A percentile compares a stretch with the other conserved stretches of the same genome.
These are phyloP conservation scores for Serinus canaria DNA, from an alignment of 2,113 vertebrate species.

Conservation along the genomic window DNA sequence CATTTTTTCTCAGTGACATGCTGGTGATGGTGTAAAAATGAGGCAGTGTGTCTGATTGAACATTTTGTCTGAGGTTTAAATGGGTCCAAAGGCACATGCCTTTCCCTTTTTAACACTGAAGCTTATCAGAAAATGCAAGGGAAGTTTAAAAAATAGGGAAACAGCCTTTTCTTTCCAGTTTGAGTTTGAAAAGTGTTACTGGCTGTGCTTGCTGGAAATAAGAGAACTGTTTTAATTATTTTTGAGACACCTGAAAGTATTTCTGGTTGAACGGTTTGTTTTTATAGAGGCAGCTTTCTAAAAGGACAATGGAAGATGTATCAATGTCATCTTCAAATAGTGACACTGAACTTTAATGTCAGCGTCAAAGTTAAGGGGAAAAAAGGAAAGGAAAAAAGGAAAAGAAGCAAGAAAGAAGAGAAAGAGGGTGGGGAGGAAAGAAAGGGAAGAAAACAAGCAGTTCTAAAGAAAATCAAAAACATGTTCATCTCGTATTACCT, in stretches of 20 bases:
- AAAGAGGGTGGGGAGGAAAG: background rate
- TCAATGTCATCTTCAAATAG: background rate
- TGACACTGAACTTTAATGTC: background rate
- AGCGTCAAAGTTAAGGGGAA: background rate
- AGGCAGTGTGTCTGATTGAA: conserved; percentile 31
- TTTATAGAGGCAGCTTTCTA: background rate
- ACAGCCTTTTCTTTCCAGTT: background rate
- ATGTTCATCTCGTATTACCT: background rate
- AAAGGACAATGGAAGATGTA: background rate
- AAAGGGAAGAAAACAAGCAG: background rate
- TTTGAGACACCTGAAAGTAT: background rate
- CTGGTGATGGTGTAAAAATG: conserved; percentile 33
- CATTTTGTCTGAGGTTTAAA: conserved; percentile 41
- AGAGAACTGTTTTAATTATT: background rate
- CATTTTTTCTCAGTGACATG: conserved; percentile 47
- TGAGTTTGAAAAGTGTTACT: background rate
- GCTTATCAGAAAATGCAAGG: background rate
- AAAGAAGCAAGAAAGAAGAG: background rate
- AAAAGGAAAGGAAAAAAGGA: background rate
- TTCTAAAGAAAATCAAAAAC: background rate
- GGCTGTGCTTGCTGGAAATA: background rate
- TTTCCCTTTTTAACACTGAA: conserved; percentile 5
- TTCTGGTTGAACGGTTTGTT: background rate
- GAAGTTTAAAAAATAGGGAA: background rate
- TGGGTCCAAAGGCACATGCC: conserved; percentile 25